Percentiles rank a stretch among this genome's conserved stretches.
Evolutionary conservation across 2,888 invertebrate genomes (phyloP).

Genomic region (Pasiphila rectangulata): DNA sequence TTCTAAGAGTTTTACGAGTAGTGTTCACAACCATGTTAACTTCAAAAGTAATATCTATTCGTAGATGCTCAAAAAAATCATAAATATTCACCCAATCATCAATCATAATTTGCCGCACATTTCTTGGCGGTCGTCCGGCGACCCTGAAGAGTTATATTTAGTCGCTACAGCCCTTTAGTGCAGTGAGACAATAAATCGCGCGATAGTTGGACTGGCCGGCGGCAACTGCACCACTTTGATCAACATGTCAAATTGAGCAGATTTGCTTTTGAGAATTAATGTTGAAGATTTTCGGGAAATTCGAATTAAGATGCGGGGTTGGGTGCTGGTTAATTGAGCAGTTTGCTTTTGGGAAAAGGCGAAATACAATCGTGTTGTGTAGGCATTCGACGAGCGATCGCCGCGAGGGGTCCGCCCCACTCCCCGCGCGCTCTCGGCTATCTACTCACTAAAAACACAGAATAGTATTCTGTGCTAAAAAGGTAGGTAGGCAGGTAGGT

Average conservation of each 20-base stretch:
- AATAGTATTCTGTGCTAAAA: no score
- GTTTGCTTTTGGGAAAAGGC: background rate
- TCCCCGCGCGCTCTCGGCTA: no score
- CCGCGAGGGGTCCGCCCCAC: no score
- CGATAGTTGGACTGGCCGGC: conserved; percentile 52
- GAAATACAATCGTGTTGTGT: no score
- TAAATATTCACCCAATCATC: conserved; percentile 58
- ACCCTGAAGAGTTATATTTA: conserved; percentile 74
- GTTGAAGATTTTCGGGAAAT: conserved; percentile 3
- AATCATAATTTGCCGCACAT: conserved; percentile 71
- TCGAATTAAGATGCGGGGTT: background rate
- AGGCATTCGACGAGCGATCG: no score
- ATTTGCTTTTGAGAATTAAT: conserved; percentile 25
- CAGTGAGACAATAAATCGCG: conserved; percentile 59
- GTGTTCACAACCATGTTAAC: no score
- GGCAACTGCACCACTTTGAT: conserved; percentile 29
- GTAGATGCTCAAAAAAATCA: conserved; percentile 40
- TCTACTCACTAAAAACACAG: no score
- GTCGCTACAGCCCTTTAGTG: conserved; percentile 46
- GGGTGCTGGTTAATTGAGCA: no score
- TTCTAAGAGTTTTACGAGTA: no score
- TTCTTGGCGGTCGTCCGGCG: conserved; percentile 65
- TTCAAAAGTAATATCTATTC: no score
- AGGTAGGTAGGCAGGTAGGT: no score
- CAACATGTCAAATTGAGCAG: conserved; percentile 34